A percentile compares a stretch with the other conserved stretches of the same genome.
Evolutionary conservation across 2,113 vertebrate species (phyloP).

Genomic region (Poicephalus meyeri): DNA sequence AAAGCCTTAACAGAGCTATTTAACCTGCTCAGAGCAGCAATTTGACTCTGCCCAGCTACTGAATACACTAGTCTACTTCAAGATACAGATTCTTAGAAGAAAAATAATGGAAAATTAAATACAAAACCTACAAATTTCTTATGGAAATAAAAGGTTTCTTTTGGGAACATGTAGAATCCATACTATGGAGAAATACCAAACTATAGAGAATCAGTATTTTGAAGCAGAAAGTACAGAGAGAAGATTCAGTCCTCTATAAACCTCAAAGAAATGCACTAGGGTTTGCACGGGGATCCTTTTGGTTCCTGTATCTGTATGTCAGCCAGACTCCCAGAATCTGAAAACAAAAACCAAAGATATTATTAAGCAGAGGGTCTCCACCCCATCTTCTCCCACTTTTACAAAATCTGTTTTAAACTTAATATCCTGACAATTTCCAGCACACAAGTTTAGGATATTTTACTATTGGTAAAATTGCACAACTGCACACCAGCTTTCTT

Average conservation of each 20-base stretch:
- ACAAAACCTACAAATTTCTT: not conserved
- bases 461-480: not conserved
- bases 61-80: conserved; percentile 48
- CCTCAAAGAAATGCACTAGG: conserved; percentile 92
- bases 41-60: conserved; percentile 28
- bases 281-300: conserved; percentile 92
- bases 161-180: not conserved
- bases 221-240: conserved; percentile 40
- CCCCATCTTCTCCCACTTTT: not conserved
- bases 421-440: not conserved
- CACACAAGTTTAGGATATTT: not conserved
- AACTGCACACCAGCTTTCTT: not conserved
- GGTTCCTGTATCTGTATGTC: conserved; percentile 92
- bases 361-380: not conserved
- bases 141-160: not conserved
- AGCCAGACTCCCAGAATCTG: conserved; percentile 97
- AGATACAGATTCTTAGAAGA: not conserved
- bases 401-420: not conserved
- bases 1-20: too few relatives aligned
- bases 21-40: not conserved
- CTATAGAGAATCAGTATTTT: conserved; percentile 54
- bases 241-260: conserved; percentile 32
- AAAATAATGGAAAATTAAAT: conserved; percentile 28
- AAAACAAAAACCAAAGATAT: conserved; percentile 33
- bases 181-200: conserved; percentile 12